Evolutionary conservation across 2,113 vertebrate genomes (phyloP).

Genomic region (Eolophus roseicapilla): DNA sequence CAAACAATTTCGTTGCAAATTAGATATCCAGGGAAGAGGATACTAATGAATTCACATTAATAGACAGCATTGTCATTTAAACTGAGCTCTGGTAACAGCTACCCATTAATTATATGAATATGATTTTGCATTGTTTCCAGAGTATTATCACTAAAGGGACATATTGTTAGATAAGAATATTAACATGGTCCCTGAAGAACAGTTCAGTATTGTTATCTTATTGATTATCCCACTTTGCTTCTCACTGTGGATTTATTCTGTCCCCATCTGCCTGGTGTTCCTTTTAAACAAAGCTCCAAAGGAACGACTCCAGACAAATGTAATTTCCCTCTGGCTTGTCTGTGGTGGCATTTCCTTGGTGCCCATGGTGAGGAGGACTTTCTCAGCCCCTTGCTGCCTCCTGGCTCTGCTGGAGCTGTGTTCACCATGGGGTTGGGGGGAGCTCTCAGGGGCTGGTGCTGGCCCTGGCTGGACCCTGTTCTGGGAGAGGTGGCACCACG

Average conservation of each 20-base stretch:
- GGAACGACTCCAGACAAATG: not conserved
- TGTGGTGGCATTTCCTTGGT: accelerated
- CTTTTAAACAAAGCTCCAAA: not conserved
- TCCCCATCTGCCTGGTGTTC: accelerated
- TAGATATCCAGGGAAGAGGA: not conserved
- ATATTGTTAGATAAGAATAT: not conserved
- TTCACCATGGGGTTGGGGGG: accelerated
- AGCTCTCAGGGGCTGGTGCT: not conserved
- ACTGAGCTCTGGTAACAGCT: not conserved
- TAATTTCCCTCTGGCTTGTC: not conserved
- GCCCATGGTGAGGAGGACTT: accelerated
- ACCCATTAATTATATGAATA: not conserved
- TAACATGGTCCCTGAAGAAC: not conserved
- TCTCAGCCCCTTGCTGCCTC: not conserved
- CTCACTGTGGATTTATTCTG: not conserved
- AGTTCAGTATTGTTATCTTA: not conserved
- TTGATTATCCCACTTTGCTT: not conserved
- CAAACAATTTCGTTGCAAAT: not conserved
- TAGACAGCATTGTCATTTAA: not conserved
- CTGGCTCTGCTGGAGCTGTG: not conserved
- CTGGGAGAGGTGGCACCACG: not conserved
- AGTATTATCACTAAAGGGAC: not conserved
- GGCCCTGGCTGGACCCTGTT: not conserved
- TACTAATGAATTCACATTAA: not conserved
- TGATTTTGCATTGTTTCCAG: not conserved